phyloP scores from a whole-genome alignment of 2,113 vertebrate species.

The Colistium nudipinnis region DNA sequence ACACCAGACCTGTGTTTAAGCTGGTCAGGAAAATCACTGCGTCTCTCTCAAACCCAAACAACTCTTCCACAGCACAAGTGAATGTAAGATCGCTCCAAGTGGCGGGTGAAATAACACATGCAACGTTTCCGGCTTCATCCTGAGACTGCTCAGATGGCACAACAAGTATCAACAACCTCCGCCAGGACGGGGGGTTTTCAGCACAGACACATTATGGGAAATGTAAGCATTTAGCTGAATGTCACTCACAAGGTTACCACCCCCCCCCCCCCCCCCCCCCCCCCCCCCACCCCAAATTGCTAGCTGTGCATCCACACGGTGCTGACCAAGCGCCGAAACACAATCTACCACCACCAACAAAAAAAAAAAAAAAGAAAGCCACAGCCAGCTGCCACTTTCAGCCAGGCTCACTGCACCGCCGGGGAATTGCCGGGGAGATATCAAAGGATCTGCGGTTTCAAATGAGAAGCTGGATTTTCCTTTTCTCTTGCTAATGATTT shows the following conservation, averaged over 20 bases:
- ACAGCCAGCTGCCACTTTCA: conserved; percentile 68
- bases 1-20: too few relatives aligned
- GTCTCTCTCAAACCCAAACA: too few relatives aligned
- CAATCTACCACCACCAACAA: conserved; percentile 77
- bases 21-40: too few relatives aligned
- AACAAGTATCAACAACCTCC: conserved; percentile 55
- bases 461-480: conserved; percentile 72
- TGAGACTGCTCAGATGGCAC: conserved; percentile 54
- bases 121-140: conserved; percentile 42
- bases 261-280: conserved; percentile 58
- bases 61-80: conserved; percentile 5
- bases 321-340: conserved; percentile 83
- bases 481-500: conserved; percentile 66
- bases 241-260: conserved; percentile 83
- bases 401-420: conserved; percentile 42
- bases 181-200: conserved; percentile 65
- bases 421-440: conserved; percentile 59
- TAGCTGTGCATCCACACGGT: conserved; percentile 78
- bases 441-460: conserved; percentile 75
- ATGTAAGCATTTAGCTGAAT: conserved; percentile 80
- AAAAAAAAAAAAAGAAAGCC: conserved; percentile 36
- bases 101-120: conserved; percentile 20
- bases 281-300: conserved; percentile 62
- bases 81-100: conserved; percentile 11
- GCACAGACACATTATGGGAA: conserved; percentile 66